Conservation (phyloP, 2,797 vertebrate genomes). For the Xenops minutus region DNA sequence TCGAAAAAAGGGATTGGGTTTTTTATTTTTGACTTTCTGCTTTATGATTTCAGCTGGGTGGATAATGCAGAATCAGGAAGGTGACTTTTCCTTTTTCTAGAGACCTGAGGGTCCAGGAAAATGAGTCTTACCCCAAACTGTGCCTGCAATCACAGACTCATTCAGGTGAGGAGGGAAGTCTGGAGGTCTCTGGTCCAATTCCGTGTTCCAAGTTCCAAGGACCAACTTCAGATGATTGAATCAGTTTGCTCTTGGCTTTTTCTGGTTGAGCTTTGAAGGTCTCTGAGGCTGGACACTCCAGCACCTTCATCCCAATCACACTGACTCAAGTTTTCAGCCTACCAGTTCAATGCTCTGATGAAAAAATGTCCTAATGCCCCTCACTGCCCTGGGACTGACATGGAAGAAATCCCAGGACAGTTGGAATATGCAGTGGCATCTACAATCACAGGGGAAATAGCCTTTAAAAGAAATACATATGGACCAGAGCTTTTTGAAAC, state of each 20-base stretch:
- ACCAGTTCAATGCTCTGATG: neutral
- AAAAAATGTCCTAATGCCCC: neutral
- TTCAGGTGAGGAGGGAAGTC: neutral
- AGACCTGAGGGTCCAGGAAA: neutral
- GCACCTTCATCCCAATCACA: neutral
- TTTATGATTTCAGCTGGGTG: conserved; percentile 5
- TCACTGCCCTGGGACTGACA: neutral
- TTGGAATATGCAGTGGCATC: neutral
- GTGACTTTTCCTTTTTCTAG: neutral
- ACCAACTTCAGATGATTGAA: neutral
- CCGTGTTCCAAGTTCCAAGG: neutral
- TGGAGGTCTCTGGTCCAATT: neutral
- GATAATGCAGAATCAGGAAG: conserved; percentile 31
- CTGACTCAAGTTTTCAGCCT: neutral
- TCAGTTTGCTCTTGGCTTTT: neutral
- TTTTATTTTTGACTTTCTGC: conserved; percentile 25
- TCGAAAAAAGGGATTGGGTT: conserved; percentile 11
- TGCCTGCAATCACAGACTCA: neutral
- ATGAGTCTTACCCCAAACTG: neutral
- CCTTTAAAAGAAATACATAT: neutral
- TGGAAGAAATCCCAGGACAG: neutral
- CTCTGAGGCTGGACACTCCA: neutral
- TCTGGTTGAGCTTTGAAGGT: neutral
- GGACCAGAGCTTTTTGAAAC: neutral
- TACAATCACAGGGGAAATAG: neutral